Evolutionary conservation across 1,140 invertebrate genomes (phyloP).

Genomic region (Drosophila sulfurigaster): DNA sequence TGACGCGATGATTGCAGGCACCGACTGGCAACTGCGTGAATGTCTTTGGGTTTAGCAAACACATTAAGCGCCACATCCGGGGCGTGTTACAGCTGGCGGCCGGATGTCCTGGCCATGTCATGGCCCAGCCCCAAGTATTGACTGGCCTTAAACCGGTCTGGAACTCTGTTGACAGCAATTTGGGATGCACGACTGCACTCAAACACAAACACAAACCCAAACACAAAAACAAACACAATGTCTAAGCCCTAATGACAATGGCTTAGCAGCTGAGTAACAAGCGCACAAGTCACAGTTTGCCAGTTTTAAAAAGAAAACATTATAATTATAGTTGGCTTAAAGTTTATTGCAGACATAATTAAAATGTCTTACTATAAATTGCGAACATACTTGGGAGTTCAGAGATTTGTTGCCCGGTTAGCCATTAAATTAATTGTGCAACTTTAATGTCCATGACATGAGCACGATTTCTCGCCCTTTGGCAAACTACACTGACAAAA

Average conservation of each 20-base stretch:
- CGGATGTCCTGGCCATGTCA: constrained; percentile 53
- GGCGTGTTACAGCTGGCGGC: constrained; percentile 36
- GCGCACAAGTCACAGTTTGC: neutral
- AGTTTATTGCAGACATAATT: constrained; percentile 3
- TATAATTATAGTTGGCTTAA: neutral
- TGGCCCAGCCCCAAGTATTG: constrained; percentile 21
- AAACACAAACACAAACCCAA: too few relatives aligned
- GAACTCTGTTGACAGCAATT: constrained; percentile 70
- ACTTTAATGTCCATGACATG: constrained; percentile 49
- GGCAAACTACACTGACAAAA: too few relatives aligned
- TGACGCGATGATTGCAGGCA: constrained; percentile 43
- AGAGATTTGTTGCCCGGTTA: constrained; percentile 1
- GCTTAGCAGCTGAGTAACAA: constrained; percentile 2
- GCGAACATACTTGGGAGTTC: constrained; percentile 6
- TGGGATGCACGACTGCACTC: constrained; percentile 77
- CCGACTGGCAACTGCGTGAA: constrained; percentile 41
- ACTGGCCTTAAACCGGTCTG: constrained; percentile 30
- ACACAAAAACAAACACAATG: constrained; percentile 34
- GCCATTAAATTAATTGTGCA: constrained; percentile 60
- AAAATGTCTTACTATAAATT: neutral
- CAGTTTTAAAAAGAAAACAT: neutral
- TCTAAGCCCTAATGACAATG: constrained; percentile 31
- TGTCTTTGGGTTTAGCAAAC: constrained; percentile 60
- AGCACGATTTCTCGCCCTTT: neutral
- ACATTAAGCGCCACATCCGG: constrained; percentile 75